Evolutionary conservation across 1,140 invertebrate genomes (phyloP), one percentile per base, ranked within the genome.

Genomic region (Acromyrmex charruanus): DNA sequence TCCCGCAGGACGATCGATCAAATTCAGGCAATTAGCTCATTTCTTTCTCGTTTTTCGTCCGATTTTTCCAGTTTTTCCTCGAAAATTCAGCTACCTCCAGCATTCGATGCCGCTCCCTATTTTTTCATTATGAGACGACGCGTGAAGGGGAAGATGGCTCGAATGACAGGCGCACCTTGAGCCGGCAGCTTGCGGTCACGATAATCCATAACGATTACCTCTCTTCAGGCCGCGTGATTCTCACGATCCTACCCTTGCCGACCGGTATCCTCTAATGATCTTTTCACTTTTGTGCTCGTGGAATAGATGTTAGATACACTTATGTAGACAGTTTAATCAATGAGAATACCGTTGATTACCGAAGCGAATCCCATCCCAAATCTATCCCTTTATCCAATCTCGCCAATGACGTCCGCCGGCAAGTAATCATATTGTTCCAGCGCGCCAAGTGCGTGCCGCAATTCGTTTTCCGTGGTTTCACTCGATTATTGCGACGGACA

Each of bases 401-500:
- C 88, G 80, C 35, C 84, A 49, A 69, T 71, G 71, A 71, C 55
- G 77, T 87, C 86, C 58, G 55, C 18, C 55, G 58, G 69, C 51
- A 79, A 87, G 77, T 84, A 89, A 90, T 90, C 88, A 79, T 74
- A 89, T 89, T 90, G 87, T 87, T 79, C 66, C 25, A 18, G 21
- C 35, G 53, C 58, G 61, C 14, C n/a, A 72, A 55, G 79, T 77
- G 72, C 51, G 61, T 39, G 61, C 58, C 58, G 55, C 21, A 55
- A 28, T 53, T 66, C 77, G 39, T 72, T 71, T 53, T 74, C 75
- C 61, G 86, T 65, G 69, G 55, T 71, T 87, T 77, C 75, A 88
- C 80, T 90, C 89, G 87, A 90, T 90, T 90, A 90, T 90, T 85
- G 65, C 86, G 51, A 89, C 89, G 66, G 63, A 69, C 68, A 63